Percentiles rank a stretch among this genome's conserved stretches.
phyloP scores from a whole-genome alignment of 2,113 vertebrate genomes.

The Anarhynchus alexandrinus region DNA sequence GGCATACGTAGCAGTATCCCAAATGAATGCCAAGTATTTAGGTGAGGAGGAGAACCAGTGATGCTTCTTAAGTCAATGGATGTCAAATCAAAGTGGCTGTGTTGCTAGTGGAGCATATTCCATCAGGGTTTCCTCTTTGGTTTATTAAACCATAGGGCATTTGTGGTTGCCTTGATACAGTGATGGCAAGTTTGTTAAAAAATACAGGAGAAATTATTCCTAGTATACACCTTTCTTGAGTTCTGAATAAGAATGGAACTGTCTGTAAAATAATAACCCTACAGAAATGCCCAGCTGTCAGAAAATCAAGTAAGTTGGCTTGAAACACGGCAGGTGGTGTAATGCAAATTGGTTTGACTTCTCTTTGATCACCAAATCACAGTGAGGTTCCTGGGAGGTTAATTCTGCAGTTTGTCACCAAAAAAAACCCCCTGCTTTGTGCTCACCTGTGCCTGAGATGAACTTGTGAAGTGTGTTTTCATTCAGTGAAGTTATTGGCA shows the following conservation, averaged over 20 bases:
- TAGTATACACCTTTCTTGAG: not conserved
- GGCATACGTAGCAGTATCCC: not conserved
- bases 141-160: not conserved
- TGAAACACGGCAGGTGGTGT: not conserved
- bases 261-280: not conserved
- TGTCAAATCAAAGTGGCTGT: not conserved
- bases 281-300: not conserved
- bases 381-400: not conserved
- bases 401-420: not conserved
- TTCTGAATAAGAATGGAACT: not conserved
- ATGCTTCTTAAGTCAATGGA: not conserved
- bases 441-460: not conserved
- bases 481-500: fast-evolving
- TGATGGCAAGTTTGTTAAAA: not conserved
- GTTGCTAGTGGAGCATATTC: not conserved
- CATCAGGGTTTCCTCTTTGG: not conserved
- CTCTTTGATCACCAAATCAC: not conserved
- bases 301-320: not conserved
- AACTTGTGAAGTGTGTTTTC: not conserved
- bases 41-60: not conserved
- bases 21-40: not conserved
- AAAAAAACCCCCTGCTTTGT: not conserved
- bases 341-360: not conserved
- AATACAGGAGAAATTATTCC: not conserved
- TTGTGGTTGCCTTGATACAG: not conserved